Conservation (phyloP, 2,797 vertebrate species). For the Premnoplex brunnescens region DNA sequence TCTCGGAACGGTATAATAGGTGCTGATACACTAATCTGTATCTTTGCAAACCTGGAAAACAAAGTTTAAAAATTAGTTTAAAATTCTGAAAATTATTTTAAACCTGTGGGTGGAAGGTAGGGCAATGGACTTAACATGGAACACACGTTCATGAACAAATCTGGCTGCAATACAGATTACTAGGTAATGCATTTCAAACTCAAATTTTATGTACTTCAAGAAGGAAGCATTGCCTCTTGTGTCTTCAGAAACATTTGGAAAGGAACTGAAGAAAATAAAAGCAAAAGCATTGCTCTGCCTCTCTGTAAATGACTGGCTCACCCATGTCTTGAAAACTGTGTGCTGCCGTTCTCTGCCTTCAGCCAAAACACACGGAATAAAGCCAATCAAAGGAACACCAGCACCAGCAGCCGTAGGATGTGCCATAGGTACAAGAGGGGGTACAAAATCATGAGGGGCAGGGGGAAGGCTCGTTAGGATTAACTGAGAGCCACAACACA, state of each 20-base stretch:
- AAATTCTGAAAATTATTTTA: background rate
- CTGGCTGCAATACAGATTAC: background rate
- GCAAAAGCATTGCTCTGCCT: background rate
- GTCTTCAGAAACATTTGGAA: background rate
- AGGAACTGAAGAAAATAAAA: background rate
- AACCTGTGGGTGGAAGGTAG: background rate
- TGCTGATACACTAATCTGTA: conserved; percentile 88
- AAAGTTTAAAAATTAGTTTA: background rate
- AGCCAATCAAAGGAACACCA: background rate
- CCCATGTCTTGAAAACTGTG: background rate
- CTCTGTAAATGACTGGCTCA: background rate
- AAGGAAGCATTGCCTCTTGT: background rate
- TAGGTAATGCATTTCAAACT: background rate
- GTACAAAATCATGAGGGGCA: background rate
- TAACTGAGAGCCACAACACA: background rate
- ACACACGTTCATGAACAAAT: background rate
- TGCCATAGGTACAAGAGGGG: background rate
- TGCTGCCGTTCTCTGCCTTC: background rate
- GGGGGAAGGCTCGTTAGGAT: background rate
- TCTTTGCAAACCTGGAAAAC: conserved; percentile 89
- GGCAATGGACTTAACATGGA: background rate
- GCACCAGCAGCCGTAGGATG: background rate
- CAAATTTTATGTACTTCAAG: background rate
- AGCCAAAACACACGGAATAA: background rate
- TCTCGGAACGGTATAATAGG: conserved; percentile 97